These are phyloP conservation scores for Brienomyrus longianalis DNA, from an alignment of 2,113 vertebrate genomes.

Conservation along the genomic window DNA sequence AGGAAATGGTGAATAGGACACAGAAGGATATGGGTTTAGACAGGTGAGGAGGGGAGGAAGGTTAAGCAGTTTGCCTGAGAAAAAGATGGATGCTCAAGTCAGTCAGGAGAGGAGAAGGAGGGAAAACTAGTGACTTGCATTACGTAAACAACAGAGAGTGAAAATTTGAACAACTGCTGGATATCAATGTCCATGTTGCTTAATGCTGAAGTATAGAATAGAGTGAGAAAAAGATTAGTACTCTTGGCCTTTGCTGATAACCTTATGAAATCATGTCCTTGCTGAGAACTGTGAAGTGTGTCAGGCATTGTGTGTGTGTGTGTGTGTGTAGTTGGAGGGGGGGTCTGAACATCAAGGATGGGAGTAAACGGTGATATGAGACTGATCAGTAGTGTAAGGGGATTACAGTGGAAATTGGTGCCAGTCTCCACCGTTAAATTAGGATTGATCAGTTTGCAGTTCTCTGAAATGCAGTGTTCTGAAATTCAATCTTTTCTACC, in stretches of 20 bases:
- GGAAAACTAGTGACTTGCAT: not conserved
- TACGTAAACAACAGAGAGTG: not conserved
- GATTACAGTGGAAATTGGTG: not conserved
- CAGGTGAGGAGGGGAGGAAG: not conserved
- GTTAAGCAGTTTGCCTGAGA: not conserved
- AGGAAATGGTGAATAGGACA: not conserved
- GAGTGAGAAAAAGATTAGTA: not conserved
- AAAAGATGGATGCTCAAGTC: not conserved
- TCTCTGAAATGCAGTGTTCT: not conserved
- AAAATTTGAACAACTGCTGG: not conserved
- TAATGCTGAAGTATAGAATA: not conserved
- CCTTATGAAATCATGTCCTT: not conserved
- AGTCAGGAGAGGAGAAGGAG: not conserved
- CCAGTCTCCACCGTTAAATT: not conserved
- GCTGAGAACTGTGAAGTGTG: not conserved
- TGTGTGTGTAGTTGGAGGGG: not conserved
- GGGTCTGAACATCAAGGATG: not conserved
- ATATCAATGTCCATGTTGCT: not conserved
- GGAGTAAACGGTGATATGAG: not conserved
- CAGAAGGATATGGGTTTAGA: not conserved
- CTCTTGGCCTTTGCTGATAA: not conserved
- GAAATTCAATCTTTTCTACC: not conserved
- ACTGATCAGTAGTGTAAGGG: not conserved
- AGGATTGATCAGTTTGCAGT: conserved; percentile 1
- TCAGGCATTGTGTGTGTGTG: not conserved